Percentiles rank a stretch among this genome's conserved stretches.
phyloP scores from a whole-genome alignment of 2,888 invertebrate genomes.

The Meghimatium bilineatum region DNA sequence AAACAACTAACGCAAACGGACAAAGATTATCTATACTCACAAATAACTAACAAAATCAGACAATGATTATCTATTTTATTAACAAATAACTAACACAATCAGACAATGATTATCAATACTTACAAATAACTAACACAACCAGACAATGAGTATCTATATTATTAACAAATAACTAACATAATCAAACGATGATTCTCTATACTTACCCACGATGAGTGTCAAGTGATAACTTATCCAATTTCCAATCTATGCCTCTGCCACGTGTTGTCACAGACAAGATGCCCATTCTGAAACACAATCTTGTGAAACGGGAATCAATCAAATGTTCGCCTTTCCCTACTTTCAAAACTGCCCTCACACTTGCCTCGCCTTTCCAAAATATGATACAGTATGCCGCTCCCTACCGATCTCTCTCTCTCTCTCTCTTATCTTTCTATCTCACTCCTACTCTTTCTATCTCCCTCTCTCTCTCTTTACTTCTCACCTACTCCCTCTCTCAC shows the following conservation, averaged over 20 bases:
- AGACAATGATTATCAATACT: no score
- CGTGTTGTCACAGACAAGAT: background rate
- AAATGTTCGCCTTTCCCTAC: background rate
- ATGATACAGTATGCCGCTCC: background rate
- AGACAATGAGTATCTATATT: background rate
- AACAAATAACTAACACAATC: no score
- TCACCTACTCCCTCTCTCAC: no score
- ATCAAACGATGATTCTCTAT: background rate
- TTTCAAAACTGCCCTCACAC: background rate
- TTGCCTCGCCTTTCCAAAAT: background rate
- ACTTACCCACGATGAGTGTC: background rate
- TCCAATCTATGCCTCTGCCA: no score
- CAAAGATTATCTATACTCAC: no score
- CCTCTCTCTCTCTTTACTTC: background rate
- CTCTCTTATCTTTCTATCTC: background rate
- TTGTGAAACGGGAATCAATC: background rate
- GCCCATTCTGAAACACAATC: background rate
- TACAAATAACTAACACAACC: background rate
- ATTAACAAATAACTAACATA: background rate
- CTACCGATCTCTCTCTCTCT: background rate
- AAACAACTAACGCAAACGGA: background rate
- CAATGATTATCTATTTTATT: no score
- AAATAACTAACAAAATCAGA: no score
- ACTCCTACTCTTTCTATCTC: background rate
- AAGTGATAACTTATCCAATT: no score